Evolutionary conservation across 2,113 vertebrate genomes (phyloP).

Genomic region (Naja naja): DNA sequence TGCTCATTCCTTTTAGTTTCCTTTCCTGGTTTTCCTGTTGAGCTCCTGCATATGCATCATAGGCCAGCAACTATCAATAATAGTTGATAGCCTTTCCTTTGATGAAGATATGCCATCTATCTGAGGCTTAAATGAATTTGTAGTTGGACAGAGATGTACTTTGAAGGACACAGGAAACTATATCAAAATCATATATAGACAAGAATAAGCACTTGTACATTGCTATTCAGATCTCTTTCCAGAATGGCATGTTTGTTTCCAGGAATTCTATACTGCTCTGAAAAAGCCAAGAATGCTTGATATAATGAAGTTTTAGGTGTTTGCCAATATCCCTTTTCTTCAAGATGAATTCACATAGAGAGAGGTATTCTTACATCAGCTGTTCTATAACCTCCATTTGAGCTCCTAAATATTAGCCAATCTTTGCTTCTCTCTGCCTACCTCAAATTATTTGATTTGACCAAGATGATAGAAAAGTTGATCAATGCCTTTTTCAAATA

Average conservation of each 20-base stretch:
- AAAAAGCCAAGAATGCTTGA: not conserved
- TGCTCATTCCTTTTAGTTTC: not conserved
- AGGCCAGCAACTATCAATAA: not conserved
- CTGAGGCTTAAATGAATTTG: not conserved
- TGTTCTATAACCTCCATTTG: not conserved
- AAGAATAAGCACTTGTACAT: not conserved
- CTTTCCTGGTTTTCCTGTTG: not conserved
- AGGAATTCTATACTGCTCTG: not conserved
- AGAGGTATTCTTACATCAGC: not conserved
- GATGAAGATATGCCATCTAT: not conserved
- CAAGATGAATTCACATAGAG: not conserved
- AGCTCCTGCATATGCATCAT: not conserved
- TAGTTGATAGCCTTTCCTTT: not conserved
- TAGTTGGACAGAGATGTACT: not conserved
- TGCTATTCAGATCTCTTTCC: not conserved
- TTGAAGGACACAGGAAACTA: not conserved
- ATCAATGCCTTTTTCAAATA: conserved; percentile 8
- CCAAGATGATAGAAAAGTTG: not conserved
- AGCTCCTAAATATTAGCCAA: not conserved
- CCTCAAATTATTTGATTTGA: conserved; percentile 42
- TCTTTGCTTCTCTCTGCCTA: not conserved
- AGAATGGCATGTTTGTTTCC: not conserved
- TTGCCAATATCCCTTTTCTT: not conserved
- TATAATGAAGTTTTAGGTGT: not conserved
- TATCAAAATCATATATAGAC: not conserved